Evolutionary conservation across 2,888 invertebrate genomes (phyloP).

Genomic region (Eurytoma adleriae): DNA sequence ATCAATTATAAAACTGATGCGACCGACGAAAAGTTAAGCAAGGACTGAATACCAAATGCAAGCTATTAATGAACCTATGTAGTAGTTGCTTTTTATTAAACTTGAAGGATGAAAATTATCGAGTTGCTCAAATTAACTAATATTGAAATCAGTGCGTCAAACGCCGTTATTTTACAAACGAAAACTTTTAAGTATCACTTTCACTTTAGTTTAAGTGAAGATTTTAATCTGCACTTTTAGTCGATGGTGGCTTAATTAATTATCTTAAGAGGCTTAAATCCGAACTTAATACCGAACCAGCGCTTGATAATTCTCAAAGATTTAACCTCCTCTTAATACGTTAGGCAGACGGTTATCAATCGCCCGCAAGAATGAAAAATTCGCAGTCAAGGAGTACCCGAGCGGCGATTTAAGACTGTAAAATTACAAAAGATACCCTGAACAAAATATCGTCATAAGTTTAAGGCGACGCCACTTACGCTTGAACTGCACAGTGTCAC

Average conservation of each 20-base stretch:
- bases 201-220: neutral
- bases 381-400: neutral
- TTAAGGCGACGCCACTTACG: constrained; percentile 63
- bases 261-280: constrained; percentile 11
- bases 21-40: no score
- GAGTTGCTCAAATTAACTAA: no score
- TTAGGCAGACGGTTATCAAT: constrained; percentile 15
- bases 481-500: neutral
- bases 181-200: no score
- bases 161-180: no score
- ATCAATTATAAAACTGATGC: no score
- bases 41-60: no score
- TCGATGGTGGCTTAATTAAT: constrained; percentile 9
- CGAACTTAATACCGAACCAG: neutral
- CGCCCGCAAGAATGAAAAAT: constrained; percentile 8
- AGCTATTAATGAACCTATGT: no score
- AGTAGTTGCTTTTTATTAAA: no score
- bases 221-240: neutral
- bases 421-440: constrained; percentile 36
- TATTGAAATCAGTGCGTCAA: no score
- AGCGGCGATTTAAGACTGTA: neutral
- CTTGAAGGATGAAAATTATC: no score
- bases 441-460: constrained; percentile 62
- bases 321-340: constrained; percentile 17
- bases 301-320: constrained; percentile 4